A percentile compares a stretch with the other conserved stretches of the same genome.
Conservation (phyloP, 1,140 invertebrate genomes). For the Lepeophtheirus salmonis region DNA sequence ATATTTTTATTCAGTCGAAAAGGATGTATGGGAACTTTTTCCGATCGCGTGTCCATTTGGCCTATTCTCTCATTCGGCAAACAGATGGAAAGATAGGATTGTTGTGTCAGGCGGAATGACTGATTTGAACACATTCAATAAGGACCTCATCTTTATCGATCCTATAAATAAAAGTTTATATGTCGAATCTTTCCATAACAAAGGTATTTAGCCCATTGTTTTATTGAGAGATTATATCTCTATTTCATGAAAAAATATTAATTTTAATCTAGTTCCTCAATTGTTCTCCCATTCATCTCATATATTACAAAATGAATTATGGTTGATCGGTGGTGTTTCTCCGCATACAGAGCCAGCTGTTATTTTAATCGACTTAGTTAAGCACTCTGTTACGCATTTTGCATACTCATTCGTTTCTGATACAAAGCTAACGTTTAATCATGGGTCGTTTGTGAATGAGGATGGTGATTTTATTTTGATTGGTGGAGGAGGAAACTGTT, state of each 20-base stretch:
- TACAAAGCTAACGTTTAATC: not conserved
- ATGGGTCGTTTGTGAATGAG: not conserved
- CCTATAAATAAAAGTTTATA: not conserved
- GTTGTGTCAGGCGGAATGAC: not conserved
- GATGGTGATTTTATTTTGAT: not conserved
- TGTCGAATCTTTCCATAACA: not conserved
- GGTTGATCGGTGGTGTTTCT: not conserved
- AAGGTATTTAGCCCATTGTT: not conserved
- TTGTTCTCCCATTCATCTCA: not conserved
- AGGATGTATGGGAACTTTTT: not conserved
- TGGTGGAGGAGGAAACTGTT: not conserved
- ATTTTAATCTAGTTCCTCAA: not conserved
- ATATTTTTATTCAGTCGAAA: not conserved
- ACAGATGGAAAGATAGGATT: not conserved
- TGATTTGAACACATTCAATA: not conserved
- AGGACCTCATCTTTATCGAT: not conserved
- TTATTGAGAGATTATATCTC: not conserved
- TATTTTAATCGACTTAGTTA: not conserved
- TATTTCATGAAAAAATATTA: not conserved
- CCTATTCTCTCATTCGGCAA: not conserved
- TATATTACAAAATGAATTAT: not conserved
- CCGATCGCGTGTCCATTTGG: not conserved
- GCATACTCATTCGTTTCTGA: not conserved
- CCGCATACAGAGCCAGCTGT: not conserved
- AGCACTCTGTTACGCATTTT: not conserved